These are phyloP conservation scores for Arenaria interpres DNA, from an alignment of 2,113 vertebrate genomes.

Conservation along the genomic window DNA sequence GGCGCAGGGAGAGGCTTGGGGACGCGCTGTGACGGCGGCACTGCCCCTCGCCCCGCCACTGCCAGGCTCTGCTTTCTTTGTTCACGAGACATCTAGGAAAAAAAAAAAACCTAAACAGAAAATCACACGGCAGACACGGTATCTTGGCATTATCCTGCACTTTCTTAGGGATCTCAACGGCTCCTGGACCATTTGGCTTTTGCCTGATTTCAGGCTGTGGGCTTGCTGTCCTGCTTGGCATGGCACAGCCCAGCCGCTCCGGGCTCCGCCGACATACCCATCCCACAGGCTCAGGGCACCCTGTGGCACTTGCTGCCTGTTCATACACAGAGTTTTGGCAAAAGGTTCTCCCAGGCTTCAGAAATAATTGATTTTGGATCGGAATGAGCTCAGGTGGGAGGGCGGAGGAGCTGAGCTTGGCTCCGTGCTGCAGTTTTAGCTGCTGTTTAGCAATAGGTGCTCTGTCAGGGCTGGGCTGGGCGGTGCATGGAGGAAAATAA, in stretches of 20 bases:
- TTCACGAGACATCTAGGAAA: not conserved
- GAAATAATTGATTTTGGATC: not conserved
- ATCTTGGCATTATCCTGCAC: not conserved
- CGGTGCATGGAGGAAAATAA: not conserved
- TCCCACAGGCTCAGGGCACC: not conserved
- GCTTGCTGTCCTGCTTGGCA: not conserved
- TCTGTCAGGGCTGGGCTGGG: not conserved
- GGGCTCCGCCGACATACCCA: not conserved
- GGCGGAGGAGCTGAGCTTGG: not conserved
- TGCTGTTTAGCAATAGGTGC: not conserved
- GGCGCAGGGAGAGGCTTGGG: not conserved
- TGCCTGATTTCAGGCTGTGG: not conserved
- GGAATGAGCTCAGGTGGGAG: not conserved
- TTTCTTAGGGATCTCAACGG: fast-evolving
- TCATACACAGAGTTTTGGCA: not conserved
- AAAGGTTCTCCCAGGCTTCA: not conserved
- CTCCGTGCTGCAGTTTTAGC: fast-evolving
- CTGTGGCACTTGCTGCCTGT: not conserved
- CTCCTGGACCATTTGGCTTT: not conserved
- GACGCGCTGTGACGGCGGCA: not conserved
- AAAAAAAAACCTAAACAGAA: not conserved
- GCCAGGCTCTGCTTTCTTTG: not conserved
- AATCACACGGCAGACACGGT: not conserved
- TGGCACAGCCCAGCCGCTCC: fast-evolving
- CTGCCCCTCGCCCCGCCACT: fast-evolving